Evolutionary conservation across 2,888 invertebrate genomes (phyloP).

Genomic region (Spisula solida): DNA sequence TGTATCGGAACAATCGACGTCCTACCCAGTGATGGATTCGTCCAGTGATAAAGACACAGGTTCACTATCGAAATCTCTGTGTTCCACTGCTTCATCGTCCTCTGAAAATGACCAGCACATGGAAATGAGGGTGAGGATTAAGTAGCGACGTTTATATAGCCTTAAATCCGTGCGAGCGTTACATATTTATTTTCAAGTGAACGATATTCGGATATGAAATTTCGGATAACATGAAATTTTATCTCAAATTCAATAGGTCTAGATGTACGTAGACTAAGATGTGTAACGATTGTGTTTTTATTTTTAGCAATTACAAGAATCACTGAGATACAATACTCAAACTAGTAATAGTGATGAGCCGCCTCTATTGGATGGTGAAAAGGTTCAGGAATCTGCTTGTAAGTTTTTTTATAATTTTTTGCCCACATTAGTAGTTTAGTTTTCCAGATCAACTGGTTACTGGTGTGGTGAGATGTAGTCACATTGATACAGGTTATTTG

Average conservation of each 20-base stretch:
- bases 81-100: constrained; percentile 86
- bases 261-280: too few relatives aligned
- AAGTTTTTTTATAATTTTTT: constrained; percentile 38
- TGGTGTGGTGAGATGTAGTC: neutral
- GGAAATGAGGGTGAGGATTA: constrained; percentile 66
- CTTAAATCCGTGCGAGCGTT: neutral
- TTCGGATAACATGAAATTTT: constrained; percentile 1
- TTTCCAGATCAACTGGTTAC: neutral
- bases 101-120: constrained; percentile 84
- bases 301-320: constrained; percentile 33
- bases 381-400: constrained; percentile 89
- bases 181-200: neutral
- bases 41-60: constrained; percentile 80
- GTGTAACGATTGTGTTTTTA: neutral
- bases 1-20: constrained; percentile 74
- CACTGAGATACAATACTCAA: constrained; percentile 22
- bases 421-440: neutral
- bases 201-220: constrained; percentile 8
- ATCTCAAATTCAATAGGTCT: too few relatives aligned
- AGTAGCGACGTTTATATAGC: neutral
- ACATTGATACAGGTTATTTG: too few relatives aligned
- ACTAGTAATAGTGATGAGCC: constrained; percentile 90
- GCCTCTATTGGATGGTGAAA: constrained; percentile 95
- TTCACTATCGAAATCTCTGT: constrained; percentile 84
- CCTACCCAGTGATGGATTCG: constrained; percentile 75